Percentiles rank a stretch among this genome's conserved stretches.
phyloP scores from a whole-genome alignment of 1,140 invertebrate species.

The Sipha flava region DNA sequence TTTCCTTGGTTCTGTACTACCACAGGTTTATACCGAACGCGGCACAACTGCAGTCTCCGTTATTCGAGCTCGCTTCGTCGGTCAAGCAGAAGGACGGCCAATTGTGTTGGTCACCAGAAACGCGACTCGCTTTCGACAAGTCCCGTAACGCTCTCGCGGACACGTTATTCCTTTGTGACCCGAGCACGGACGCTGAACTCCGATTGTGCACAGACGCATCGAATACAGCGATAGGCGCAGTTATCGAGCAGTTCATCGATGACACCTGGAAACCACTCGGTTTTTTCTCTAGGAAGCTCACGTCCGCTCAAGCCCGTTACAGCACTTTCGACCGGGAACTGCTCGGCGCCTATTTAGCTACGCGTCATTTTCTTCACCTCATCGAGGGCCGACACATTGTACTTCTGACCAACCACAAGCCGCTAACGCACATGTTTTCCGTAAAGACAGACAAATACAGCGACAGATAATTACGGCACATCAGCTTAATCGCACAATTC shows the following conservation, averaged over 20 bases:
- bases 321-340: conserved; percentile 44
- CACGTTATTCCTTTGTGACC: conserved; percentile 26
- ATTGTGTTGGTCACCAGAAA: background rate
- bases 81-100: background rate
- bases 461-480: background rate
- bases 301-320: background rate
- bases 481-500: background rate
- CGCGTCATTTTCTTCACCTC: conserved; percentile 34
- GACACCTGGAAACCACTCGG: conserved; percentile 15
- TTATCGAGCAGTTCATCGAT: conserved; percentile 36
- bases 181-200: background rate
- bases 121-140: background rate
- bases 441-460: conserved; percentile 38
- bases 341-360: conserved; percentile 39
- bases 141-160: conserved; percentile 31
- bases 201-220: conserved; percentile 37
- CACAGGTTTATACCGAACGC: conserved; percentile 33
- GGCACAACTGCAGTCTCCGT: conserved; percentile 1
- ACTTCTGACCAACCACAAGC: background rate
- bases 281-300: conserved; percentile 32
- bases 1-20: conserved; percentile 36
- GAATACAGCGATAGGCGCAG: conserved; percentile 36
- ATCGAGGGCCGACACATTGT: background rate
- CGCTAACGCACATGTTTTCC: conserved; percentile 37
- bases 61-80: background rate